These are phyloP conservation scores for Vombatus ursinus DNA, from an alignment of 2,113 vertebrate species.

Conservation along the genomic window DNA sequence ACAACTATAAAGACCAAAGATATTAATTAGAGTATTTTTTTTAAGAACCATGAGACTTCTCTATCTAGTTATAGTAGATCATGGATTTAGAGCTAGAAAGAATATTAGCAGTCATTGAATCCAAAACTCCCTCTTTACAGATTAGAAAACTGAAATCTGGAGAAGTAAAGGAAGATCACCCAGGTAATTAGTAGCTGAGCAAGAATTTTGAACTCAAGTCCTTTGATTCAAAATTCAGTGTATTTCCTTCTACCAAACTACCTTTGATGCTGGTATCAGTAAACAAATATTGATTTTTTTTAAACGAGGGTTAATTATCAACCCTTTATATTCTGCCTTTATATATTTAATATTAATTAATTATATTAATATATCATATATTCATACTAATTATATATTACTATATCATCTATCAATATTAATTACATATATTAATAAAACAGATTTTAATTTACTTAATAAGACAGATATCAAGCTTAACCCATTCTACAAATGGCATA, in stretches of 20 bases:
- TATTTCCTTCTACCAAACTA: slow-evolving; percentile 20
- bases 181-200: neutral
- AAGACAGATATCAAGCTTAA: neutral
- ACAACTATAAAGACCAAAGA: neutral
- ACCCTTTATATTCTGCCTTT: neutral
- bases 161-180: neutral
- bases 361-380: too few relatives aligned
- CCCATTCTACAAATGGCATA: neutral
- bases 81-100: neutral
- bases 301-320: neutral
- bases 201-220: neutral
- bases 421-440: too few relatives aligned
- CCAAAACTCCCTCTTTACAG: neutral
- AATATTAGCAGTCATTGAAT: neutral
- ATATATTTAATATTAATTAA: neutral
- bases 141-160: neutral
- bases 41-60: neutral
- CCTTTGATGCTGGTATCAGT: neutral
- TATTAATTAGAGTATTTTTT: neutral
- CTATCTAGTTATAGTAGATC: neutral
- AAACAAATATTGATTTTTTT: neutral
- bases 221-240: neutral
- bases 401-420: too few relatives aligned
- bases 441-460: too few relatives aligned
- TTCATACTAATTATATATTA: too few relatives aligned